Conservation (phyloP, 2,888 invertebrate species). For the Colletes collaris region DNA sequence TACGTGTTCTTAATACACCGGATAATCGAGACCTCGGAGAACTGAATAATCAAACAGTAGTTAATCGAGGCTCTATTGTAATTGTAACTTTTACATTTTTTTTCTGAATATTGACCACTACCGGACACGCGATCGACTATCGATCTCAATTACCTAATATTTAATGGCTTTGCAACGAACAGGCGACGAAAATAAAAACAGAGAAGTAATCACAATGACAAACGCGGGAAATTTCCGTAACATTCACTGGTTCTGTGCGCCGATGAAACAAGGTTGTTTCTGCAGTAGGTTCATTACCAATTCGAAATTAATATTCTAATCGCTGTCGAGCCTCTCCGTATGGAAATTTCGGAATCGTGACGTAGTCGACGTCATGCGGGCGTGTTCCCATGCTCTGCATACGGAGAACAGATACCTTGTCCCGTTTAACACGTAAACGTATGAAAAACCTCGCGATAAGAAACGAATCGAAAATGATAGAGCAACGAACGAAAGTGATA, state of each 20-base stretch:
- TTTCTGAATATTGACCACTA: too few species aligned
- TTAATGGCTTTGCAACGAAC: too few species aligned
- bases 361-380: neutral
- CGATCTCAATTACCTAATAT: too few species aligned
- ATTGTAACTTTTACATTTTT: too few species aligned
- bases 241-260: neutral
- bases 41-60: too few species aligned
- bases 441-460: neutral
- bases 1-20: too few species aligned
- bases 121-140: too few species aligned
- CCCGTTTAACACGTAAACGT: too few species aligned
- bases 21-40: too few species aligned
- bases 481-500: too few species aligned
- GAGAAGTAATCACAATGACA: neutral
- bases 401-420: neutral
- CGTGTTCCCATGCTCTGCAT: neutral
- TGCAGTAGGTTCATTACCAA: conserved; percentile 8
- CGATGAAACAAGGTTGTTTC: conserved; percentile 12
- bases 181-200: too few species aligned
- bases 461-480: neutral
- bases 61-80: too few species aligned
- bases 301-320: conserved; percentile 37
- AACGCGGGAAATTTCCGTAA: neutral
- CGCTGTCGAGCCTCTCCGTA: neutral
- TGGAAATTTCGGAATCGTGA: conserved; percentile 35